Base-by-base conservation (phyloP, 2,888 invertebrate species). In the Dione juno region DNA sequence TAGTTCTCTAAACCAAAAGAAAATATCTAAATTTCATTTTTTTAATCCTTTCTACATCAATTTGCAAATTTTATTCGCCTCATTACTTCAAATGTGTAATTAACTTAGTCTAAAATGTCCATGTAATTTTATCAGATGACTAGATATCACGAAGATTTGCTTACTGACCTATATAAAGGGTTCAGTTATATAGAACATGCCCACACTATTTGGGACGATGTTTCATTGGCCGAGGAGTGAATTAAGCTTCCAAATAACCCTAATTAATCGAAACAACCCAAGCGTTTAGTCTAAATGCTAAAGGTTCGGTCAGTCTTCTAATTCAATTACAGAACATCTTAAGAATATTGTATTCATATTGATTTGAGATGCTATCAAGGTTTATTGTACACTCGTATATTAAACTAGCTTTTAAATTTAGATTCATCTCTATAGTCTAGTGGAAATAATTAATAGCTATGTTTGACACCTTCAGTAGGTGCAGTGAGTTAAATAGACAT, bases 141-240 rank as follows among this genome's bases (percentile, higher is more conserved):
- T 52, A 52, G 54, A 54, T 53, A 54, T 63, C 37, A 50, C 19
- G 37, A 37, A 61, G 61, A 59, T 35, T 45, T 43, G 53, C 54
- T 66, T 40, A 52, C 66, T 61, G 37, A 45, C 61, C 53, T 28
- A 41, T 21, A 70, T 45, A 61, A 53, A 66, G 61, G 41, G 43
- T 13, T 41, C 19, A 6, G 57, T 57, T 37, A 59, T 69, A 53
- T 58, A 61, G 13, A 35, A 50, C 37, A 35, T 19, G 45, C 13
- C 5, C 63, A 50, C 13, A 37, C 14, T 14, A 50, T 50, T 19
- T 19, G 50, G 48, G 16, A 37, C 50, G 13, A 13, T 11, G 45
- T 61, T 61, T 21, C 61, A 11, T 64, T 50, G 37, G 19, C 10
- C 48, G 13, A 19, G 21, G 14, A 61, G 37, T 50, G 37, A 50